Percentiles rank a stretch among this genome's conserved stretches.
phyloP scores from a whole-genome alignment of 2,797 vertebrate species.

The Acrossocheilus fasciatus region DNA sequence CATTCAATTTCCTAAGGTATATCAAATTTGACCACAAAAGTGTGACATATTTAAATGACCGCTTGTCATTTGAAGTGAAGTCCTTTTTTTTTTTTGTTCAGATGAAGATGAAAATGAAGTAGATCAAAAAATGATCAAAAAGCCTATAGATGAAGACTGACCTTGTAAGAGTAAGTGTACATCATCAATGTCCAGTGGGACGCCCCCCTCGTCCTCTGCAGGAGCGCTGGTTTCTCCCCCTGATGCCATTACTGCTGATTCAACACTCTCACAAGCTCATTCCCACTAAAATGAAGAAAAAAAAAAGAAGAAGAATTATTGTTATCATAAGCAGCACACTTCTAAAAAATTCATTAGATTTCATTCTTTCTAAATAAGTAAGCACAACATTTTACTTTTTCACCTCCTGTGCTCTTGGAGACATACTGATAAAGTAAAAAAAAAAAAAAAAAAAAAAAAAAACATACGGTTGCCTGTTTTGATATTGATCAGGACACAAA shows the following conservation, averaged over 20 bases:
- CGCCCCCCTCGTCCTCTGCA: slow-evolving; percentile 69
- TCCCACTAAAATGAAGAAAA: not conserved
- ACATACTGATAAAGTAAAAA: not conserved
- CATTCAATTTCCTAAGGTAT: not conserved
- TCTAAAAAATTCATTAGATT: not conserved
- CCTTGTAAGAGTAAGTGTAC: slow-evolving; percentile 87
- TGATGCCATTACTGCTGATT: slow-evolving; percentile 79
- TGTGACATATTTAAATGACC: not conserved
- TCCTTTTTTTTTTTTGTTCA: not conserved
- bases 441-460: not conserved
- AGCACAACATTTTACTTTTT: not conserved
- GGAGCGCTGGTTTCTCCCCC: slow-evolving; percentile 63
- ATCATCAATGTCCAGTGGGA: slow-evolving; percentile 84
- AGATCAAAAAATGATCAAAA: not conserved
- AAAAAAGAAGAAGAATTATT: not conserved
- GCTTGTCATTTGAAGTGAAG: not conserved
- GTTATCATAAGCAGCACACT: not conserved
- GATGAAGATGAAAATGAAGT: not conserved
- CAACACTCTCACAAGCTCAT: slow-evolving; percentile 20
- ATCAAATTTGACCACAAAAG: not conserved
- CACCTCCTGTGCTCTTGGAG: not conserved
- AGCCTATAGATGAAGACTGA: slow-evolving; percentile 65
- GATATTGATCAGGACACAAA: not conserved
- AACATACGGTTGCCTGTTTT: not conserved
- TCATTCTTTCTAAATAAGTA: not conserved